phyloP scores from a whole-genome alignment of 2,888 invertebrate genomes.

The Philereme transversata region DNA sequence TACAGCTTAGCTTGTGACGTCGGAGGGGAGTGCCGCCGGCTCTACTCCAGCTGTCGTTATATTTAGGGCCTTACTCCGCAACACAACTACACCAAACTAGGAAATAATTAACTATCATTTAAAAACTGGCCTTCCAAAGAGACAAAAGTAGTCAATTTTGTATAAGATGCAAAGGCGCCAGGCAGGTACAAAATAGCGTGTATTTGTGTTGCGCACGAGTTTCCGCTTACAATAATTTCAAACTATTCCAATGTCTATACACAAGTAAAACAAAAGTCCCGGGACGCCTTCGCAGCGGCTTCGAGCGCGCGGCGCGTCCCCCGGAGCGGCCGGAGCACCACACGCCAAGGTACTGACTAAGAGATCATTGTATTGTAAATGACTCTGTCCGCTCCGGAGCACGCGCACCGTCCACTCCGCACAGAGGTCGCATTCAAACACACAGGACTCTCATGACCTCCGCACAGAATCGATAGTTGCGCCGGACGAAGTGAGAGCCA shows the following conservation, averaged over 20 bases:
- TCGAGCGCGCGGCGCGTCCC: conserved; percentile 8
- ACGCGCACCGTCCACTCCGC: conserved; percentile 1
- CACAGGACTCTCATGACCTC: conserved; percentile 16
- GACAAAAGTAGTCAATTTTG: conserved; percentile 37
- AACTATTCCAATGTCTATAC: conserved; percentile 72
- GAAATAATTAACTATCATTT: conserved; percentile 30
- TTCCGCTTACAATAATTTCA: conserved; percentile 61
- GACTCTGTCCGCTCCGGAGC: conserved; percentile 6
- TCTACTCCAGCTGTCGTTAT: conserved; percentile 53
- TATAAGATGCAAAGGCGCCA: conserved; percentile 37
- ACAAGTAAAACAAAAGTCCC: conserved; percentile 74
- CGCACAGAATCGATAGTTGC: conserved; percentile 3
- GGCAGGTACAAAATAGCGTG: conserved; percentile 40
- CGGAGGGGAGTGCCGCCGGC: conserved; percentile 57
- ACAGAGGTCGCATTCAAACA: conserved; percentile 8
- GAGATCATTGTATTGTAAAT: conserved; percentile 37
- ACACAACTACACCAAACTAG: conserved; percentile 34
- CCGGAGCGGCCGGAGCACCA: conserved; percentile 12
- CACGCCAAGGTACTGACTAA: conserved; percentile 33
- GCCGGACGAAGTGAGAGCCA: conserved; percentile 23
- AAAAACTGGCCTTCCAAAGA: conserved; percentile 43
- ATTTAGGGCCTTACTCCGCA: conserved; percentile 41
- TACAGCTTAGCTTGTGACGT: conserved; percentile 40
- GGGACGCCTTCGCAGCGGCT: conserved; percentile 50
- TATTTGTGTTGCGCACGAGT: conserved; percentile 49